These are phyloP conservation scores for Gortyna flavago DNA, from an alignment of 2,888 invertebrate genomes.

Conservation along the genomic window DNA sequence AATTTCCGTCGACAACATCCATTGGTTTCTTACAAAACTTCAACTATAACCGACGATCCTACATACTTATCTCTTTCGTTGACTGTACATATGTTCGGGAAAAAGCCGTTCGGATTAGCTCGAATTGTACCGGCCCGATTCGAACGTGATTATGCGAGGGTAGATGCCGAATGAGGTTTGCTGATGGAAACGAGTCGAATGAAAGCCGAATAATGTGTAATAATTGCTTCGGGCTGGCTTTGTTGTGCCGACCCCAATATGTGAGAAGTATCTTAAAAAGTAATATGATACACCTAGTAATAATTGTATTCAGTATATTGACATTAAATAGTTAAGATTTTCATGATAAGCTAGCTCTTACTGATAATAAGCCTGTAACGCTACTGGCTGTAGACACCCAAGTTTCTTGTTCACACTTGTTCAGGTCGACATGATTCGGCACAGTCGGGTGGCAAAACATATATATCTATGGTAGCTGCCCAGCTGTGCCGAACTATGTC, in stretches of 20 bases:
- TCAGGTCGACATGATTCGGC: not conserved
- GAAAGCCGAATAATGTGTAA: not conserved
- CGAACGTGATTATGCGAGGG: no score
- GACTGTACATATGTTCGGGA: no score
- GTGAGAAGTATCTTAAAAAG: no score
- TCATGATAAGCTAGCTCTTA: not conserved
- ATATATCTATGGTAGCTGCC: not conserved
- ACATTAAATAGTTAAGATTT: not conserved
- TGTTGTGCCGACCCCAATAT: not conserved
- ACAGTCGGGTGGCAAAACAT: not conserved
- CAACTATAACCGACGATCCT: no score
- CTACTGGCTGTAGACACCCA: not conserved
- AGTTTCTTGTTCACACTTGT: not conserved
- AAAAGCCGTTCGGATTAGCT: not conserved
- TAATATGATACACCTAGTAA: not conserved
- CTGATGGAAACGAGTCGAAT: not conserved
- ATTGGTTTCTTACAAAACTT: no score
- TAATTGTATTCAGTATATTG: not conserved
- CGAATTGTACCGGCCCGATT: not conserved
- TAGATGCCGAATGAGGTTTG: no score
- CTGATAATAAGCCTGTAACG: not conserved
- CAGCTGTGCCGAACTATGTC: not conserved
- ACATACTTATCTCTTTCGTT: no score
- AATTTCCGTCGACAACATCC: no score
- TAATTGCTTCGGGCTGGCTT: not conserved